These are phyloP conservation scores for Squalus acanthias DNA, from an alignment of 2,797 vertebrate species.

Conservation along the genomic window DNA sequence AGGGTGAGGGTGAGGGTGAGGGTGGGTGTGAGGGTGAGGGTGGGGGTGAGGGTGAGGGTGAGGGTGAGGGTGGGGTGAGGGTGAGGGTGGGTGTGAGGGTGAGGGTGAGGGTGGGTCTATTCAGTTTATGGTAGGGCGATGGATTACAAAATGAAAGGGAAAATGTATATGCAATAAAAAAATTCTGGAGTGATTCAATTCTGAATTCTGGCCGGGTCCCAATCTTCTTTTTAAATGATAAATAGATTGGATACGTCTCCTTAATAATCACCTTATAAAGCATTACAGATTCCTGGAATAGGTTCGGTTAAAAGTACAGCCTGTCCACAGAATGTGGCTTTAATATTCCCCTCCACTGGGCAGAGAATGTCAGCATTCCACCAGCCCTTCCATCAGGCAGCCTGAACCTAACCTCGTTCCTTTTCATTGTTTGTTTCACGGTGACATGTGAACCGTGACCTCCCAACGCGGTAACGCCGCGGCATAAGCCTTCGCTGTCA, in stretches of 20 bases:
- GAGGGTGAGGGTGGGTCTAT: no score
- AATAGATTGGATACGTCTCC: constrained; percentile 25
- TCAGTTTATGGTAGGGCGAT: no score
- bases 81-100: background rate
- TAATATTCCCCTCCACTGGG: background rate
- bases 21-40: background rate
- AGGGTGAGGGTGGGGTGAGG: background rate
- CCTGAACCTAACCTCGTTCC: no score
- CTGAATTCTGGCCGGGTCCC: background rate
- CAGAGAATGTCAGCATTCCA: background rate
- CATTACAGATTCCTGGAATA: background rate
- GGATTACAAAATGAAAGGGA: background rate
- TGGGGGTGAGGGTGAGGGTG: no score
- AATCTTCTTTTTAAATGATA: background rate
- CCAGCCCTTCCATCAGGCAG: background rate
- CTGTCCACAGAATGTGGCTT: background rate
- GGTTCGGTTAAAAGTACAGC: background rate
- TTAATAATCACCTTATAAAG: constrained; percentile 14
- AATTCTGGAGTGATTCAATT: background rate
- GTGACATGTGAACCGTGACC: background rate
- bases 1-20: no score
- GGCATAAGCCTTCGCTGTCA: background rate
- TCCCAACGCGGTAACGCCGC: background rate
- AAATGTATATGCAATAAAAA: background rate
- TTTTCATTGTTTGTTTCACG: background rate